Percentiles rank a stretch among this genome's conserved stretches.
These are phyloP conservation scores for Xanthia togata DNA, from an alignment of 2,888 invertebrate genomes.

Conservation along the genomic window DNA sequence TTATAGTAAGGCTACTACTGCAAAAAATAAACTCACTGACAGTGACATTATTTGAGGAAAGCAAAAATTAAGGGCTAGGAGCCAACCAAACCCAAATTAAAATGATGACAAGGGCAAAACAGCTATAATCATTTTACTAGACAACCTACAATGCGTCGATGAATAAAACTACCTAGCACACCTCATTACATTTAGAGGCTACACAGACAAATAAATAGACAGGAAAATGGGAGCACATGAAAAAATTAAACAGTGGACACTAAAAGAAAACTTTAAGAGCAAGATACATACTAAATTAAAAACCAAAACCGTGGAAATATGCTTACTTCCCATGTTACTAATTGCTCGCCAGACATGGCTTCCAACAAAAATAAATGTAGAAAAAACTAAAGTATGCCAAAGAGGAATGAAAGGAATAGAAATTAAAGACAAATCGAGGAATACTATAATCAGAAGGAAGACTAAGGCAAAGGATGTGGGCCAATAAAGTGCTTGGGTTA, in stretches of 20 bases:
- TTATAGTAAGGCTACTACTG: neutral
- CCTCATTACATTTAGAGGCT: neutral
- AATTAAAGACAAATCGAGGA: neutral
- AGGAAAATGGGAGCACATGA: no score
- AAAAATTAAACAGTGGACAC: neutral
- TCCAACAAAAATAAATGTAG: neutral
- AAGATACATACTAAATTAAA: neutral
- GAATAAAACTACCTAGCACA: neutral
- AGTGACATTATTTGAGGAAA: neutral
- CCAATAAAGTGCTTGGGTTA: no score
- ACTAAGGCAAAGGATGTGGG: neutral
- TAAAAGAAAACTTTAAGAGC: neutral
- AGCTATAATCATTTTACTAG: neutral
- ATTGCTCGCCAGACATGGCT: neutral
- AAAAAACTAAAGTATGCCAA: neutral
- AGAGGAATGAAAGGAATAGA: neutral
- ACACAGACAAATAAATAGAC: neutral
- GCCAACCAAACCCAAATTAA: neutral
- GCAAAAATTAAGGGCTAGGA: neutral
- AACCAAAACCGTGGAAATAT: neutral
- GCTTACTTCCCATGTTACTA: neutral
- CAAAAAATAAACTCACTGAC: neutral
- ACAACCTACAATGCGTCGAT: neutral
- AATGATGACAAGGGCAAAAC: neutral
- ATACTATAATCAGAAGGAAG: neutral